Conservation (phyloP, 2,113 vertebrate species). For the Peromyscus leucopus region DNA sequence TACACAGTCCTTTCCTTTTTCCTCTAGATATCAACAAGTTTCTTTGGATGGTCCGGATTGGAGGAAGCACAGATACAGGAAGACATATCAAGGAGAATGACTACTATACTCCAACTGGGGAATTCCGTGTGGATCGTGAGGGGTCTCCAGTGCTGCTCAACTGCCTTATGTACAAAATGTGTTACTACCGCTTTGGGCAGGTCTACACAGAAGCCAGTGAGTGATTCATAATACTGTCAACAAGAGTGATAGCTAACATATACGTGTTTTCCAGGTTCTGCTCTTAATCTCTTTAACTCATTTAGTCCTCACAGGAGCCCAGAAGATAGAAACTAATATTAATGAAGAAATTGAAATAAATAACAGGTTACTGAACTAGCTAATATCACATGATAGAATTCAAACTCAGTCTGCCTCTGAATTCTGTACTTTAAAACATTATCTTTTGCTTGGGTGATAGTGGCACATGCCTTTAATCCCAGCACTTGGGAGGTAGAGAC, state of each 20-base stretch:
- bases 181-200: constrained; percentile 99
- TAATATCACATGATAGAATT: neutral
- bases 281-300: neutral
- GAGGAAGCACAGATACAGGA: constrained; percentile 98
- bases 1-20: neutral
- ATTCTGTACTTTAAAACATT: constrained; percentile 53
- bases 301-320: constrained; percentile 1
- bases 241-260: neutral
- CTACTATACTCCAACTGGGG: constrained; percentile 98
- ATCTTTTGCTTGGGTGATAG: neutral
- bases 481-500: neutral
- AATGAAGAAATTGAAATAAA: constrained; percentile 14
- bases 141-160: constrained; percentile 98
- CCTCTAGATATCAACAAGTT: constrained; percentile 97
- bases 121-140: constrained; percentile 97
- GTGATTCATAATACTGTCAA: constrained; percentile 79
- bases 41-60: constrained; percentile 99
- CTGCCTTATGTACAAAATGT: constrained; percentile 99
- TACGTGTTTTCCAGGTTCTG: neutral
- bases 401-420: constrained; percentile 7
- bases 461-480: neutral
- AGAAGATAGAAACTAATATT: constrained; percentile 24
- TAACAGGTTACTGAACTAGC: neutral
- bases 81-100: constrained; percentile 99
- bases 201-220: constrained; percentile 99